These are phyloP conservation scores for Coecobrya sp. DNA, from an alignment of 2,888 invertebrate genomes.

Conservation along the genomic window DNA sequence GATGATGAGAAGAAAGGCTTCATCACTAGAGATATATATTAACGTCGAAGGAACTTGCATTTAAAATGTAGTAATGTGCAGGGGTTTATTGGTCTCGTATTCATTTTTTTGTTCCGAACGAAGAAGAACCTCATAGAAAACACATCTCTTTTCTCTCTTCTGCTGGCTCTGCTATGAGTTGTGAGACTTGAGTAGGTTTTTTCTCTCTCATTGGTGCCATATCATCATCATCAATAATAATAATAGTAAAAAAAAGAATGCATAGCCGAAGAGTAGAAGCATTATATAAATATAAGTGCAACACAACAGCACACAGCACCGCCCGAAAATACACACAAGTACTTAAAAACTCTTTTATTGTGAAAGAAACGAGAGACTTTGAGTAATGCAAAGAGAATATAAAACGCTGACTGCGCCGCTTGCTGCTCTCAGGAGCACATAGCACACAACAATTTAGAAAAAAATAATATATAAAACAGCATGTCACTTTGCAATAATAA, in stretches of 20 bases:
- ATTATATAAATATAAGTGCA: too few relatives aligned
- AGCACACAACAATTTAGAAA: slow-evolving; percentile 27
- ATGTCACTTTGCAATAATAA: slow-evolving; percentile 57
- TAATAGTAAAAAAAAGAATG: neutral
- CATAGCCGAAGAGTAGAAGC: too few relatives aligned
- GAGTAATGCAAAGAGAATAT: slow-evolving; percentile 44
- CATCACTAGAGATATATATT: neutral
- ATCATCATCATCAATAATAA: slow-evolving; percentile 29
- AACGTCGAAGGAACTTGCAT: slow-evolving; percentile 27
- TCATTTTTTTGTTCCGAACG: neutral
- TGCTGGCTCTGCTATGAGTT: neutral
- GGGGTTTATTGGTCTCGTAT: slow-evolving; percentile 10
- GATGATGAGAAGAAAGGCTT: neutral
- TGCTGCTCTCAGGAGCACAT: neutral
- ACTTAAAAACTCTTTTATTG: slow-evolving; percentile 31
- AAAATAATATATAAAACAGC: slow-evolving; percentile 54
- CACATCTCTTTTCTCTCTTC: neutral
- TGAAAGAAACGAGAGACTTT: neutral
- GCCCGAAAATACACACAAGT: slow-evolving; percentile 70
- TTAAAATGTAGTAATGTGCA: neutral
- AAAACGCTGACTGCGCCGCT: neutral
- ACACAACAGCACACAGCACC: slow-evolving; percentile 44
- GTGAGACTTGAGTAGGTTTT: slow-evolving; percentile 37
- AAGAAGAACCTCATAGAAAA: neutral
- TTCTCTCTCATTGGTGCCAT: slow-evolving; percentile 56